These are phyloP conservation scores for Pimpla rufipes DNA, from an alignment of 2,888 invertebrate species.

Conservation along the genomic window DNA sequence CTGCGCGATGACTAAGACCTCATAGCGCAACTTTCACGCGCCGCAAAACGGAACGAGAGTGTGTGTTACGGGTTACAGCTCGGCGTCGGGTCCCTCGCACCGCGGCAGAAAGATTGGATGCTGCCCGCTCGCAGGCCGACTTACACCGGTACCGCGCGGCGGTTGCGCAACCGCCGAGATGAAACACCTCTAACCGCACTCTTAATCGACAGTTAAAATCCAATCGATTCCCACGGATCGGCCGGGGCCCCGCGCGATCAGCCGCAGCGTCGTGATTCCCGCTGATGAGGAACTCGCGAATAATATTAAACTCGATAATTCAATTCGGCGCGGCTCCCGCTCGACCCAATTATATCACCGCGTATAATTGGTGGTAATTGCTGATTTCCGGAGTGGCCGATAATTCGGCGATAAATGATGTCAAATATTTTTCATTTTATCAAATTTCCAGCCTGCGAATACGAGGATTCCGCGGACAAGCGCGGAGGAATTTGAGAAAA, in stretches of 20 bases:
- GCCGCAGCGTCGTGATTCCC: neutral
- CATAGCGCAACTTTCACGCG: constrained; percentile 57
- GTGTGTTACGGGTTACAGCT: constrained; percentile 3
- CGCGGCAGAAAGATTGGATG: constrained; percentile 17
- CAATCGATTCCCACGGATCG: constrained; percentile 69
- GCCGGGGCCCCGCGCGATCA: neutral
- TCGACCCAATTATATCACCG: constrained; percentile 53
- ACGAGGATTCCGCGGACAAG: neutral
- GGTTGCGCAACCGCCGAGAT: constrained; percentile 56
- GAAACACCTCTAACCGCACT: constrained; percentile 61
- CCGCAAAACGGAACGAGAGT: constrained; percentile 52
- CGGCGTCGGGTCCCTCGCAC: constrained; percentile 32
- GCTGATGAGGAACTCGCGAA: constrained; percentile 46
- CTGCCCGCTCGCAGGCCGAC: neutral
- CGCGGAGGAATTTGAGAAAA: constrained; percentile 20
- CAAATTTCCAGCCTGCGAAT: too few relatives aligned
- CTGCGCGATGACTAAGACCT: constrained; percentile 49
- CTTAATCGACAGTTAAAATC: constrained; percentile 67
- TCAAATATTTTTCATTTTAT: neutral
- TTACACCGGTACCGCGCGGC: neutral
- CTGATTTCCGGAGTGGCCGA: constrained; percentile 44
- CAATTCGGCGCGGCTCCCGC: constrained; percentile 51
- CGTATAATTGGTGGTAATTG: constrained; percentile 58
- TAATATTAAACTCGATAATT: constrained; percentile 62
- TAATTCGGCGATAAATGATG: constrained; percentile 20